Percentiles rank a stretch among this genome's conserved stretches.
Conservation (phyloP, 2,113 vertebrate species). For the Phodopus roborovskii region DNA sequence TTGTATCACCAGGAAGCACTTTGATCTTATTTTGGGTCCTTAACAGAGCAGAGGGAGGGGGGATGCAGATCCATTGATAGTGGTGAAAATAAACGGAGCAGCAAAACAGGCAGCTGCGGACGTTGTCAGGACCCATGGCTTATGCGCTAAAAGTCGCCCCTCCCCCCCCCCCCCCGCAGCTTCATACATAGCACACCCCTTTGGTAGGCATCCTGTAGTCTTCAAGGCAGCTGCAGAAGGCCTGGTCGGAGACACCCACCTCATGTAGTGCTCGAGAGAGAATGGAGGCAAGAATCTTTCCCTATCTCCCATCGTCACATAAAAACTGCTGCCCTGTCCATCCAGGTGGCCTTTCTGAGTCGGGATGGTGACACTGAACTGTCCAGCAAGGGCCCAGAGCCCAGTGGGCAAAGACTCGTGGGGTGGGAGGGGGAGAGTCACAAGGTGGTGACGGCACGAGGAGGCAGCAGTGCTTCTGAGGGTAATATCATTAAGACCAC, state of each 20-base stretch:
- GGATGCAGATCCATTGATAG: neutral
- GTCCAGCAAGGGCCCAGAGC: rapidly evolving
- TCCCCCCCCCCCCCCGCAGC: too few species aligned
- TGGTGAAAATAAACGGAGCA: neutral
- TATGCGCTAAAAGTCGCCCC: rapidly evolving
- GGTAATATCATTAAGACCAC: rapidly evolving
- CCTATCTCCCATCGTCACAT: neutral
- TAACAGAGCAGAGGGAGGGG: neutral
- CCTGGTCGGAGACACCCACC: rapidly evolving
- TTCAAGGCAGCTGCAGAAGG: neutral
- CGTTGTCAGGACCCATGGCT: rapidly evolving
- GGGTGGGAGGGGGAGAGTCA: rapidly evolving
- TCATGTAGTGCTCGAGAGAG: neutral
- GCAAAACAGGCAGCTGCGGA: rapidly evolving
- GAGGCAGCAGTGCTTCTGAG: rapidly evolving
- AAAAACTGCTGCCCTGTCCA: rapidly evolving
- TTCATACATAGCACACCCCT: neutral
- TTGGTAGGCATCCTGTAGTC: rapidly evolving
- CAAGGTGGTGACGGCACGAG: neutral
- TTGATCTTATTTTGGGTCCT: neutral
- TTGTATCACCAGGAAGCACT: neutral
- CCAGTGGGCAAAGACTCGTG: rapidly evolving
- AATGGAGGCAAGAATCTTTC: too few species aligned
- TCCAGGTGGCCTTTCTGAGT: neutral
- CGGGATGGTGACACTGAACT: neutral